Evolutionary conservation across 2,888 invertebrate species (phyloP), one percentile per base, ranked within the genome.

Genomic region (Pristionchus japonicus): DNA sequence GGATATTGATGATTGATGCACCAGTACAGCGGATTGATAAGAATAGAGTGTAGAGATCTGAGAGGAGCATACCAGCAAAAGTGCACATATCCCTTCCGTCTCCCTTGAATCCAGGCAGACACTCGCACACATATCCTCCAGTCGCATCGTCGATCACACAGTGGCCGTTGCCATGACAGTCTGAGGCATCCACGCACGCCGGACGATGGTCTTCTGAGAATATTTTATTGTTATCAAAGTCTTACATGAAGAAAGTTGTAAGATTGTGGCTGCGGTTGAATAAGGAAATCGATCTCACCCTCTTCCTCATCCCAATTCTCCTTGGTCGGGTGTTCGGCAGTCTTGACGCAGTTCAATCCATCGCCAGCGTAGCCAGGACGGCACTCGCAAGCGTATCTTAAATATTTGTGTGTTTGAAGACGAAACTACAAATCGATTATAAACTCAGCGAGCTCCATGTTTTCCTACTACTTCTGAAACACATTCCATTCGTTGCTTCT

Each of bases 151-250:
- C 89, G 17, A 92, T 89, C 61, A 94, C 92, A 90, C 95, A 95
- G 43, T 94, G 94, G 9, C 95, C 95, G 89, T 95, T 94, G 17
- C 91, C 90, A 89, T 95, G 95, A 92, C 95, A 95, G 40, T 95
- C 92, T 7, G 92, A 89, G 6, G 94, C 93, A 85, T 95, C 95
- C 93, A 92, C 95, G 90, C 92, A 93, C 88, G 91, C 90, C 27
- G 40, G 64, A 57, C 90, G 86, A 77, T 89, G 90, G 0, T 77
- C 87, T 47, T 57, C 74, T 87, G 77, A 74, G 20, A 34, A 6
- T n/a, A n/a, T n/a, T n/a, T n/a, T n/a, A n/a, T n/a, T n/a, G n/a
- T n/a, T n/a, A n/a, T n/a, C n/a, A n/a, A n/a, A n/a, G n/a, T n/a
- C n/a, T n/a, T n/a, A n/a, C n/a, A n/a, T n/a, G n/a, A n/a, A n/a